Conservation (phyloP, 2,888 invertebrate species). For the Lysandra coridon region DNA sequence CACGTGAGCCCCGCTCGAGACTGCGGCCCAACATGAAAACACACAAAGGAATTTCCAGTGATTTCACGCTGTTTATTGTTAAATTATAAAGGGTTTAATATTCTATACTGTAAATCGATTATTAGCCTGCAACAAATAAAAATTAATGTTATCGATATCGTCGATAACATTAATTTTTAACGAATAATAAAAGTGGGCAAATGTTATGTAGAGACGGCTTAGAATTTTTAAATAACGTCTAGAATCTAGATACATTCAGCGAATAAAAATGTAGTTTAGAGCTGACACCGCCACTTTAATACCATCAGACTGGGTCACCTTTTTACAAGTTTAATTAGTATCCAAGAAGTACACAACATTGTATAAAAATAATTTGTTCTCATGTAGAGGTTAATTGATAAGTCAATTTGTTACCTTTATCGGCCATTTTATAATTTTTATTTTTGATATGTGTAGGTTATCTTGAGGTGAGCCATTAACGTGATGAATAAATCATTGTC, state of each 20-base stretch:
- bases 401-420: slow-evolving; percentile 36
- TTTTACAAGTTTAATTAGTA: slow-evolving; percentile 2
- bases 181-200: background rate
- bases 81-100: background rate
- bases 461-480: slow-evolving; percentile 31
- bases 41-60: background rate
- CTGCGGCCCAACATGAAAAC: background rate
- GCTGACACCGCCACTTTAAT: background rate
- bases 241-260: background rate
- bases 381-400: slow-evolving; percentile 38
- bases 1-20: background rate
- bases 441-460: slow-evolving; percentile 35
- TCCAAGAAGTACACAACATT: background rate
- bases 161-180: background rate
- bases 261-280: background rate
- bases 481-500: background rate
- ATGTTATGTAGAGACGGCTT: background rate
- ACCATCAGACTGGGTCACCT: slow-evolving; percentile 12
- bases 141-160: background rate
- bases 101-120: background rate
- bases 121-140: background rate
- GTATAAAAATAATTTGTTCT: slow-evolving; percentile 28
- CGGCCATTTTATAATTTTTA: slow-evolving; percentile 35
- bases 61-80: background rate
- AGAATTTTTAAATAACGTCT: background rate